A percentile compares a stretch with the other conserved stretches of the same genome.
Conservation (phyloP, 2,797 vertebrate genomes). For the Trachurus trachurus region DNA sequence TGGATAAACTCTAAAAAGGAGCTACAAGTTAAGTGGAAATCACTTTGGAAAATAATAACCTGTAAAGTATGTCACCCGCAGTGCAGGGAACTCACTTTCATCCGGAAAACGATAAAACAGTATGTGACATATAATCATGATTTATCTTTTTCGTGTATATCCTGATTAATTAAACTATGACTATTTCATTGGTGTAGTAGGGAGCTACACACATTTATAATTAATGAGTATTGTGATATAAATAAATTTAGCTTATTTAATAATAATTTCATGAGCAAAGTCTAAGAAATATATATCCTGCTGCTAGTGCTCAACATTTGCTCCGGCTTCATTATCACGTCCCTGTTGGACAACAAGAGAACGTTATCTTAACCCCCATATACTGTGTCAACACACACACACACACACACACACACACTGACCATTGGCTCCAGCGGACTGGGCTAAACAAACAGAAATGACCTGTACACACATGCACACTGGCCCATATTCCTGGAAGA, state of each 20-base stretch:
- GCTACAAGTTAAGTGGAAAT: neutral
- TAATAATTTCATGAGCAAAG: too few species aligned
- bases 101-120: neutral
- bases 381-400: conserved; percentile 48
- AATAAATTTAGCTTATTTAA: too few species aligned
- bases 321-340: conserved; percentile 29
- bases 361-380: conserved; percentile 25
- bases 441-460: conserved; percentile 41
- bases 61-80: neutral
- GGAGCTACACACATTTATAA: too few species aligned
- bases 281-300: too few species aligned
- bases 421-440: neutral
- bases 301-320: conserved; percentile 1
- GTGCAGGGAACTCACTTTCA: neutral
- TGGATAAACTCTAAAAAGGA: conserved; percentile 3
- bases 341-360: conserved; percentile 32
- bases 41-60: neutral
- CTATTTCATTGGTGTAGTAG: too few species aligned
- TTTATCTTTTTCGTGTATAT: neutral
- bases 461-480: conserved; percentile 35
- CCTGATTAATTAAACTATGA: neutral
- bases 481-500: conserved; percentile 4
- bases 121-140: neutral
- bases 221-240: too few species aligned
- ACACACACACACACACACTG: conserved; percentile 31